Percentiles rank a stretch among this genome's conserved stretches.
These are phyloP conservation scores for Thamnophis elegans DNA, from an alignment of 2,797 vertebrate species.

Conservation along the genomic window DNA sequence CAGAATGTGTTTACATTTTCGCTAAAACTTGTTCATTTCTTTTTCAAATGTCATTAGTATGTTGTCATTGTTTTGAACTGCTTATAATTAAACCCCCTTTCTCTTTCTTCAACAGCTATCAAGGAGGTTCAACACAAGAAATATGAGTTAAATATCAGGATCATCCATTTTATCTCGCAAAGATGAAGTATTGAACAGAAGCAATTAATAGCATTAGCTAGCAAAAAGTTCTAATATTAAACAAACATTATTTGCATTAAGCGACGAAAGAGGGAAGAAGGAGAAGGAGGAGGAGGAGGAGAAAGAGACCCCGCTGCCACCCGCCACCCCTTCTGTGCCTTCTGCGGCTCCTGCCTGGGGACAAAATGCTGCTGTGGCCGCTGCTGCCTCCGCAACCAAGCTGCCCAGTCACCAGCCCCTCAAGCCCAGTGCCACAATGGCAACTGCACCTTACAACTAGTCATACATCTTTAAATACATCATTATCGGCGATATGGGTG, in stretches of 20 bases:
- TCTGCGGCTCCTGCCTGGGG: too few species aligned
- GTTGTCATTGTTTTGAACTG: neutral
- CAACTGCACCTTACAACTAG: too few species aligned
- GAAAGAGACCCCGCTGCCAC: too few species aligned
- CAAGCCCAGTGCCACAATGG: too few species aligned
- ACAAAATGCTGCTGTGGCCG: too few species aligned
- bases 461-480: too few species aligned
- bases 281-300: too few species aligned
- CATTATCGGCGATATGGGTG: slow-evolving; percentile 99
- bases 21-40: neutral
- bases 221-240: neutral
- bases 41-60: neutral
- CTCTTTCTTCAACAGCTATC: neutral
- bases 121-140: neutral
- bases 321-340: too few species aligned
- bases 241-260: neutral
- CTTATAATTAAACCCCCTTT: neutral
- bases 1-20: neutral
- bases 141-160: neutral
- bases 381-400: too few species aligned
- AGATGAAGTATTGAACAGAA: neutral
- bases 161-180: neutral
- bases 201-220: neutral
- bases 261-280: too few species aligned
- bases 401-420: too few species aligned